Evolutionary conservation across 2,797 vertebrate species (phyloP).

Genomic region (Zenarchopterus dispar): DNA sequence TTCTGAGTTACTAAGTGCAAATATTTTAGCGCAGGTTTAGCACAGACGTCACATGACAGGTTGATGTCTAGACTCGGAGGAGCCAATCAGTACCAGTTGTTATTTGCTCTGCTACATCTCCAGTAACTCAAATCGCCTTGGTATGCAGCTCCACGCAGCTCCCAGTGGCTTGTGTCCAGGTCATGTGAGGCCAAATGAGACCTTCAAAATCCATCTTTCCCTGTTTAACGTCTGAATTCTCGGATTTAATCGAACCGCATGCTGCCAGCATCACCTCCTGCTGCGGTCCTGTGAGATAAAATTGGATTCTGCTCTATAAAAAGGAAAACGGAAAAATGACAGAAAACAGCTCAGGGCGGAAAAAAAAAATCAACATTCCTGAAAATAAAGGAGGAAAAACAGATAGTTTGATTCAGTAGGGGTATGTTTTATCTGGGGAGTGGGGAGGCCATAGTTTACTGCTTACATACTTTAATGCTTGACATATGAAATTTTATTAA

Average conservation of each 20-base stretch:
- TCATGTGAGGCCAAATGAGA: slow-evolving; percentile 33
- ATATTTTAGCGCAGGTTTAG: slow-evolving; percentile 22
- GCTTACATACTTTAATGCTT: too few species aligned
- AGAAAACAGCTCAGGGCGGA: too few species aligned
- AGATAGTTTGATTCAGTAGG: too few species aligned
- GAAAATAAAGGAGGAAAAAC: too few species aligned
- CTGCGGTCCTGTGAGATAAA: too few species aligned
- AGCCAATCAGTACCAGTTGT: slow-evolving; percentile 25
- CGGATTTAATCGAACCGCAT: slow-evolving; percentile 22
- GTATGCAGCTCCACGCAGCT: slow-evolving; percentile 1
- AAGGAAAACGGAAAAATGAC: too few species aligned
- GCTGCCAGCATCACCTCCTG: slow-evolving; percentile 11
- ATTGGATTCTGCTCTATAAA: too few species aligned
- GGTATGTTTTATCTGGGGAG: too few species aligned
- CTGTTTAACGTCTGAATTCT: slow-evolving; percentile 38
- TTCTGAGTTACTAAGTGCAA: slow-evolving; percentile 22
- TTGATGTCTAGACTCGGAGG: slow-evolving; percentile 7
- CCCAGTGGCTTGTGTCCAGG: slow-evolving; percentile 1
- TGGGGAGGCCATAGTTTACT: too few species aligned
- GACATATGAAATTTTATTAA: too few species aligned
- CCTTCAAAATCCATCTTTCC: slow-evolving; percentile 11
- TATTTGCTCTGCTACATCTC: background rate
- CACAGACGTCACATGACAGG: slow-evolving; percentile 12
- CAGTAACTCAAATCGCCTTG: slow-evolving; percentile 13
- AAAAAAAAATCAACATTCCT: too few species aligned